A percentile compares a stretch with the other conserved stretches of the same genome.
Conservation (phyloP, 2,888 invertebrate species). For the Unio delphinus region DNA sequence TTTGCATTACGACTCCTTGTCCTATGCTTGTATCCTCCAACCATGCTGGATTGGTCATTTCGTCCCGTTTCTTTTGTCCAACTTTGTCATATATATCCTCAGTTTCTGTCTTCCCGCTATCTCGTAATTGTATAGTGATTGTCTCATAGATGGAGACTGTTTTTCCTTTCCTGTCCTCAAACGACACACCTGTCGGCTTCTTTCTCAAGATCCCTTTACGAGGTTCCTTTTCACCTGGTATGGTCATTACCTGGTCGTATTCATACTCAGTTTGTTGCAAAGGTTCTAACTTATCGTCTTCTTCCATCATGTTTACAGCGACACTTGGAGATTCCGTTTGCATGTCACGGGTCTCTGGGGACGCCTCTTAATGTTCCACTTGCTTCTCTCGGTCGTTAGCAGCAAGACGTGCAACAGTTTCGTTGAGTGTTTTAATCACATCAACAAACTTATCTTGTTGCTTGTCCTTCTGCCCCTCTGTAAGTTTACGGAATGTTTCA, state of each 20-base stretch:
- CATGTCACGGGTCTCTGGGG: background rate
- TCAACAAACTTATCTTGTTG: conserved; percentile 18
- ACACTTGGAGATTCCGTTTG: conserved; percentile 1
- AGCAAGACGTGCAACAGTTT: background rate
- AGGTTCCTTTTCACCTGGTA: too few relatives aligned
- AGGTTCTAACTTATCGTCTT: too few relatives aligned
- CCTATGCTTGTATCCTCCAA: conserved; percentile 50
- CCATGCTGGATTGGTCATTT: conserved; percentile 58
- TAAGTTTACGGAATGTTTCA: conserved; percentile 31
- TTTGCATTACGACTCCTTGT: conserved; percentile 37
- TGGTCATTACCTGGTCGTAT: too few relatives aligned
- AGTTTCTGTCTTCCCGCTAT: background rate
- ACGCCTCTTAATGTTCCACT: conserved; percentile 10
- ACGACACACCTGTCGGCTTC: too few relatives aligned
- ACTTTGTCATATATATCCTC: conserved; percentile 26
- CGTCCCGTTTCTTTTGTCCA: conserved; percentile 36
- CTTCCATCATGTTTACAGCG: too few relatives aligned
- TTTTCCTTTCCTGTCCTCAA: too few relatives aligned
- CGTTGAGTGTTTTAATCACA: conserved; percentile 22
- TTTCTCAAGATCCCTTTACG: too few relatives aligned
- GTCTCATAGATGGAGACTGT: too few relatives aligned
- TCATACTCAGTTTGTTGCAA: too few relatives aligned
- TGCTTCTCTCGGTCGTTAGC: conserved; percentile 12
- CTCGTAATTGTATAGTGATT: conserved; percentile 5
- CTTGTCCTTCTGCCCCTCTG: conserved; percentile 22